phyloP scores from a whole-genome alignment of 2,113 vertebrate species.

The Onychostoma macrolepis region DNA sequence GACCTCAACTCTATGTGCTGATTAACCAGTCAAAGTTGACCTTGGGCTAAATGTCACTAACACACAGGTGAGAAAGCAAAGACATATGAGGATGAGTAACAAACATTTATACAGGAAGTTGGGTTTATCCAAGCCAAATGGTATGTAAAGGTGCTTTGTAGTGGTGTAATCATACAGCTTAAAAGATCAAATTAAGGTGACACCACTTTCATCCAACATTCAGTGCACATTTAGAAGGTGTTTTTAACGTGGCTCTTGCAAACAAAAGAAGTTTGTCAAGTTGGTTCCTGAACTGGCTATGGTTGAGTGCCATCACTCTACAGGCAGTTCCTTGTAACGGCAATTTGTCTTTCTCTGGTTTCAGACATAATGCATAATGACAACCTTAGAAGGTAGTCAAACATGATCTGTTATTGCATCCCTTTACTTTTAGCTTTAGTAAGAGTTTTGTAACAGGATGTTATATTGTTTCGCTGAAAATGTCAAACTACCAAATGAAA shows the following conservation, averaged over 20 bases:
- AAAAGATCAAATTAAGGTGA: not conserved
- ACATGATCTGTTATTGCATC: not conserved
- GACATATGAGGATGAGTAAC: not conserved
- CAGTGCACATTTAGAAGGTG: not conserved
- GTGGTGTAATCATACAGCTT: not conserved
- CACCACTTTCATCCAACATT: not conserved
- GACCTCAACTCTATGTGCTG: not conserved
- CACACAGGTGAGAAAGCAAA: not conserved
- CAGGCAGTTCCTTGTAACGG: not conserved
- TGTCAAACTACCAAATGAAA: not conserved
- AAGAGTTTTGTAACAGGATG: not conserved
- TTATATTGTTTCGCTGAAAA: not conserved
- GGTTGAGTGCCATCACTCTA: not conserved
- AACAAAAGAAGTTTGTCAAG: not conserved
- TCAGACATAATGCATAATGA: not conserved
- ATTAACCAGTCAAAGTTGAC: not conserved
- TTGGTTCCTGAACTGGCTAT: not conserved
- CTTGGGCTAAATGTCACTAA: not conserved
- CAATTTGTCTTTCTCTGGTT: slow-evolving; percentile 22
- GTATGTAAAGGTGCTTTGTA: not conserved
- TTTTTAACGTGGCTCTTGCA: not conserved
- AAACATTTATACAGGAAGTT: not conserved
- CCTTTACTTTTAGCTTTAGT: slow-evolving; percentile 3
- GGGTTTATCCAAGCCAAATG: not conserved
- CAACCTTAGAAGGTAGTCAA: slow-evolving; percentile 1